Evolutionary conservation across 1,140 invertebrate species (phyloP).

Genomic region (Drosophila orosa): DNA sequence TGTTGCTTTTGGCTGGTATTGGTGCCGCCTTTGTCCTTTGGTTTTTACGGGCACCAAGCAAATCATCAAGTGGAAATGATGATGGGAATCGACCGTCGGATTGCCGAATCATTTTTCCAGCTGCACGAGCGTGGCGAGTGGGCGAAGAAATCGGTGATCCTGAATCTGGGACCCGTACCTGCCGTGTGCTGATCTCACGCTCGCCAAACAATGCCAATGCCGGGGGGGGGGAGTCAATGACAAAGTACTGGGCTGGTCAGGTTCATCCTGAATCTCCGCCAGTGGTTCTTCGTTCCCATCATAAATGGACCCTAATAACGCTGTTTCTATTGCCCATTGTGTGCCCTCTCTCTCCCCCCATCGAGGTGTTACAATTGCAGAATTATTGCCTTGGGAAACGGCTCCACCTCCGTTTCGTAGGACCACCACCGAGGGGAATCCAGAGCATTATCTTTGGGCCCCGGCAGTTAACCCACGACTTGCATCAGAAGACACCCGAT

Average conservation of each 20-base stretch:
- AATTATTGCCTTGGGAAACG: conserved; percentile 80
- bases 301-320: conserved; percentile 68
- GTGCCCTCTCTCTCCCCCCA: conserved; percentile 12
- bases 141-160: conserved; percentile 40
- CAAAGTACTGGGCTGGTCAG: conserved; percentile 64
- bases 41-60: conserved; percentile 51
- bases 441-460: conserved; percentile 4
- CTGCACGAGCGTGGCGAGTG: conserved; percentile 79
- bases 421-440: conserved; percentile 54
- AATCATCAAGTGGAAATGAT: conserved; percentile 76
- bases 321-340: conserved; percentile 48
- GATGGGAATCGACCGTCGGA: conserved; percentile 63
- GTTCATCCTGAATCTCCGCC: conserved; percentile 14
- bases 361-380: conserved; percentile 75
- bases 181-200: conserved; percentile 82
- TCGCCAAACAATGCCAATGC: conserved; percentile 61
- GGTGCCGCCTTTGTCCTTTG: conserved; percentile 57
- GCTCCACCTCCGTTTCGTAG: conserved; percentile 73
- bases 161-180: conserved; percentile 48
- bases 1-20: conserved; percentile 51
- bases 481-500: conserved; percentile 32
- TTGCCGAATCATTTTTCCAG: conserved; percentile 80
- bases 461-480: conserved; percentile 31
- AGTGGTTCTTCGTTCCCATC: conserved; percentile 41
- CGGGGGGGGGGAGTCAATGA: conserved; percentile 44